Percentiles rank a stretch among this genome's conserved stretches.
Conservation (phyloP, 2,113 vertebrate species). For the Camelus dromedarius region DNA sequence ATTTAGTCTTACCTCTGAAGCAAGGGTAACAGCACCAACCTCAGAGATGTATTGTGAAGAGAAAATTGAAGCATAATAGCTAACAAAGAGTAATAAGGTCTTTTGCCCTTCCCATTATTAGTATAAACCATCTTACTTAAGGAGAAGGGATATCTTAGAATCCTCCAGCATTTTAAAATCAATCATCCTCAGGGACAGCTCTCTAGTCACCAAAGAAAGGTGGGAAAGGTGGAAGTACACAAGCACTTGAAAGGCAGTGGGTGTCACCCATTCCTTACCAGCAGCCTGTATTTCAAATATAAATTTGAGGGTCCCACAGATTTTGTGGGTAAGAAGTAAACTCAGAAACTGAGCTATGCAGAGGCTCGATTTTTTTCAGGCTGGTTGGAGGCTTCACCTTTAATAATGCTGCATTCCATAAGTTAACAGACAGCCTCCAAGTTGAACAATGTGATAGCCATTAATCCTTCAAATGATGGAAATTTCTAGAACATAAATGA, state of each 20-base stretch:
- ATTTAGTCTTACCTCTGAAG: background rate
- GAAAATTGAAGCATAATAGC: background rate
- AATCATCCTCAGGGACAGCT: background rate
- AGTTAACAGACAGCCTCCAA: background rate
- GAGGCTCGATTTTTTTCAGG: background rate
- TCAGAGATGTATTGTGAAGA: background rate
- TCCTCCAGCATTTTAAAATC: slow-evolving; percentile 12
- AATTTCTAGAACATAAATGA: slow-evolving; percentile 24
- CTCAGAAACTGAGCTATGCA: background rate
- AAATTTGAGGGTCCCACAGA: background rate
- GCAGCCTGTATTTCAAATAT: background rate
- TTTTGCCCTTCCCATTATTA: background rate
- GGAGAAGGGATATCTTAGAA: background rate
- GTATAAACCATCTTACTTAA: slow-evolving; percentile 4
- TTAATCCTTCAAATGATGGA: slow-evolving; percentile 18
- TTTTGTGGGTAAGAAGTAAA: slow-evolving; percentile 19
- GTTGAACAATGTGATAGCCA: slow-evolving; percentile 38
- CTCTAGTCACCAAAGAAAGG: background rate
- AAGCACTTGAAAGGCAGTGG: background rate
- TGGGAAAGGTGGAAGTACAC: background rate
- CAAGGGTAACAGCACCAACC: background rate
- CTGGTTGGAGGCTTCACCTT: background rate
- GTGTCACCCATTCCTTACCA: background rate
- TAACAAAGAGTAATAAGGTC: background rate
- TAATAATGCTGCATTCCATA: background rate